These are phyloP conservation scores for Laticauda colubrina DNA, from an alignment of 2,113 vertebrate genomes.

Conservation along the genomic window DNA sequence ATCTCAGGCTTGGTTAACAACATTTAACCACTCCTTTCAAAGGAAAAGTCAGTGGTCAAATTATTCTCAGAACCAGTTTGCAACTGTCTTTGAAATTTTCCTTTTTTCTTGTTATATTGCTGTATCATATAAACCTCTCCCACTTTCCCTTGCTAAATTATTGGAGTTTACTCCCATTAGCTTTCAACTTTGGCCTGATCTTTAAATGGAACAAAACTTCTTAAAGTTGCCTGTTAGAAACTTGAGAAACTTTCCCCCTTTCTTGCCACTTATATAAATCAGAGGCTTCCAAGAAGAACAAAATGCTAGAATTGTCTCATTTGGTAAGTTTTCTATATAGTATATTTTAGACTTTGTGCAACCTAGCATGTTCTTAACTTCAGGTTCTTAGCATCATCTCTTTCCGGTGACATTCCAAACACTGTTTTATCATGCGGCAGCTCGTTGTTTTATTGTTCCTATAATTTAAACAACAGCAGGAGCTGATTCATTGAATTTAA, in stretches of 20 bases:
- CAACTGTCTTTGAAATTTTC: not conserved
- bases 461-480: slow-evolving; percentile 18
- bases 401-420: slow-evolving; percentile 24
- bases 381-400: not conserved
- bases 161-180: not conserved
- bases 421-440: slow-evolving; percentile 21
- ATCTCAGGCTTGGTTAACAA: not conserved
- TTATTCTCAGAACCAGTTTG: not conserved
- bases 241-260: too few relatives aligned
- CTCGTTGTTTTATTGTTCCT: slow-evolving; percentile 23
- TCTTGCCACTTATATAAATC: not conserved
- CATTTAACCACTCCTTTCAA: not conserved
- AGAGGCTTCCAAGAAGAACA: not conserved
- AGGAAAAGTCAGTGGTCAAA: not conserved
- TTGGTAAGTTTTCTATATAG: not conserved
- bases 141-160: not conserved
- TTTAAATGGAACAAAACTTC: not conserved
- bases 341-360: not conserved
- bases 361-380: not conserved
- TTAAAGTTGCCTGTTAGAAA: not conserved
- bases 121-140: not conserved
- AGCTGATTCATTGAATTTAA: accelerated
- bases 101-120: not conserved
- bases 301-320: not conserved
- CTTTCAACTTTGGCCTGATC: not conserved